A percentile compares a stretch with the other conserved stretches of the same genome.
phyloP scores from a whole-genome alignment of 2,797 vertebrate species.

The Naso thynnoides region DNA sequence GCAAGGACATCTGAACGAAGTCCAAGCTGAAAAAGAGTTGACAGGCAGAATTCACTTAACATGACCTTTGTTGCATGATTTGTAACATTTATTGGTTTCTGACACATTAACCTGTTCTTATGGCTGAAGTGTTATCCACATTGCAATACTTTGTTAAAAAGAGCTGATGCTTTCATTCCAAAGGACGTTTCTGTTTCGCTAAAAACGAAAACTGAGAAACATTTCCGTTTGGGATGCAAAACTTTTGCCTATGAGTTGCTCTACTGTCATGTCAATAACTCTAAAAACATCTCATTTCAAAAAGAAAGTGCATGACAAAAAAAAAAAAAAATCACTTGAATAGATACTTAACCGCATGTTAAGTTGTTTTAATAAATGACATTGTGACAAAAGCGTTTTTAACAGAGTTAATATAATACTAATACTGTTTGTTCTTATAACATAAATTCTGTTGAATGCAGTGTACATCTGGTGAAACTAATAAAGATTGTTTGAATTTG shows the following conservation, averaged over 20 bases:
- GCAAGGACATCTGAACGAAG: conserved; percentile 89
- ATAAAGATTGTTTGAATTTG: conserved; percentile 30
- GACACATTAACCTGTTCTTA: conserved; percentile 33
- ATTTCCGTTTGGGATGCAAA: background rate
- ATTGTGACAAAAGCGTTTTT: conserved; percentile 16
- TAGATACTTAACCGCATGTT: conserved; percentile 10
- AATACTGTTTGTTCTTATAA: conserved; percentile 41
- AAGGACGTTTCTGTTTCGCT: background rate
- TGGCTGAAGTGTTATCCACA: background rate
- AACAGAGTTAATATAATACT: conserved; percentile 43
- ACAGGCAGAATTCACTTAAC: background rate
- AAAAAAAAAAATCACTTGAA: conserved; percentile 5
- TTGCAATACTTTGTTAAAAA: conserved; percentile 21
- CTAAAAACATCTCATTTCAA: conserved; percentile 7
- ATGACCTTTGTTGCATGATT: conserved; percentile 2
- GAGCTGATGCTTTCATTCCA: conserved; percentile 11
- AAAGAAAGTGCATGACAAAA: conserved; percentile 1
- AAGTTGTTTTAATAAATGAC: conserved; percentile 6
- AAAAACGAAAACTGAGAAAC: background rate
- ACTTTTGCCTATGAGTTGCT: background rate
- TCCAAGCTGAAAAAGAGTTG: background rate
- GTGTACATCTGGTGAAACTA: conserved; percentile 14
- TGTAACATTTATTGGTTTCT: conserved; percentile 21
- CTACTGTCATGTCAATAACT: background rate
- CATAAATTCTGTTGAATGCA: conserved; percentile 15